A percentile compares a stretch with the other conserved stretches of the same genome.
These are phyloP conservation scores for Heliconius himera DNA, from an alignment of 1,140 invertebrate species.

Conservation along the genomic window DNA sequence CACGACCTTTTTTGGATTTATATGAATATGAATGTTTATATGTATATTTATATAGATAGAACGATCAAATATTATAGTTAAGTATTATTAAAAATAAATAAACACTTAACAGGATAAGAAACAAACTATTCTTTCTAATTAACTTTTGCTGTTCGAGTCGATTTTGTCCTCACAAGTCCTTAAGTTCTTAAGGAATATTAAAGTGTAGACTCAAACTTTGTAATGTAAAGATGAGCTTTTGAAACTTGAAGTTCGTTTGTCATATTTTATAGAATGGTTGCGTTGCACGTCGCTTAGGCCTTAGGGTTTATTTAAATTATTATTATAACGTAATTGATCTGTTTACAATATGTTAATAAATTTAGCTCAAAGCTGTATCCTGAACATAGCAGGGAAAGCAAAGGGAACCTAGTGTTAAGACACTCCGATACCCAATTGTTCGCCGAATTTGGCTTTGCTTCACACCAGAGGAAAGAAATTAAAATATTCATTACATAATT, in stretches of 20 bases:
- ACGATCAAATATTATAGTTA: neutral
- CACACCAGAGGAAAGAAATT: too few relatives aligned
- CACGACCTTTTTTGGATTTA: too few relatives aligned
- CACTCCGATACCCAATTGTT: too few relatives aligned
- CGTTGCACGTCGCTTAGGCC: neutral
- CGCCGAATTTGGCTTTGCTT: too few relatives aligned
- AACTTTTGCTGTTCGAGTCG: neutral
- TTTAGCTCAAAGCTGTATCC: too few relatives aligned
- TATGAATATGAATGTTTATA: too few relatives aligned
- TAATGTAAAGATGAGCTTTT: conserved; percentile 1
- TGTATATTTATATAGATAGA: neutral
- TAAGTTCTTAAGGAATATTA: neutral
- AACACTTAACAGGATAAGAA: neutral
- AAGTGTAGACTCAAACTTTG: neutral
- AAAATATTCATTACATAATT: too few relatives aligned
- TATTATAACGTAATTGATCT: too few relatives aligned
- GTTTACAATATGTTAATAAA: too few relatives aligned
- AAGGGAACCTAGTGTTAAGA: too few relatives aligned
- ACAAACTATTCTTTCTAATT: neutral
- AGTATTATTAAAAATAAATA: neutral
- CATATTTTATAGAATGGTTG: neutral
- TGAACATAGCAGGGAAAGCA: too few relatives aligned
- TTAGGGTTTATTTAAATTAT: too few relatives aligned
- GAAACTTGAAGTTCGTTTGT: neutral
- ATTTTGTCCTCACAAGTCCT: neutral